Percentiles rank a stretch among this genome's conserved stretches.
phyloP scores from a whole-genome alignment of 1,140 invertebrate genomes.

The Heliconius congener region DNA sequence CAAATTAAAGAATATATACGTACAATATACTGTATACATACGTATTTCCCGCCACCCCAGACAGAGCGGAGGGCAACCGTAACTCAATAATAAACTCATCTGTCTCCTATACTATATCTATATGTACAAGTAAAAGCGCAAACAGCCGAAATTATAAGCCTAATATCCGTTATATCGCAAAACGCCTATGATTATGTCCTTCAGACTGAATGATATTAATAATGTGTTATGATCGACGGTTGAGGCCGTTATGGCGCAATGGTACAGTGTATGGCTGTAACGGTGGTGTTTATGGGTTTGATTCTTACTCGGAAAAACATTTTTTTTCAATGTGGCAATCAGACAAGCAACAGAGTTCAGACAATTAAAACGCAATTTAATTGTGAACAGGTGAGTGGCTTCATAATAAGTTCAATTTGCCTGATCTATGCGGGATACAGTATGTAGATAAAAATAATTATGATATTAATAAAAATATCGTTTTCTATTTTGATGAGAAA shows the following conservation, averaged over 20 bases:
- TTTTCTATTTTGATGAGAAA: too few species aligned
- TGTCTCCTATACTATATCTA: neutral
- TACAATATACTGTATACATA: neutral
- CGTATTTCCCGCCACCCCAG: neutral
- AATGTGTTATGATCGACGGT: neutral
- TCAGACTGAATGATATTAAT: slow-evolving; percentile 11
- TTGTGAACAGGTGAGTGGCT: too few species aligned
- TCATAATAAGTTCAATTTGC: too few species aligned
- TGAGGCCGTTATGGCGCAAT: neutral
- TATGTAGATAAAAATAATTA: too few species aligned
- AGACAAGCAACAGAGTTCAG: too few species aligned
- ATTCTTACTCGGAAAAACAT: too few species aligned
- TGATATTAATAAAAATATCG: too few species aligned
- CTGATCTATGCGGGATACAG: too few species aligned
- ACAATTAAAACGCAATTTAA: too few species aligned
- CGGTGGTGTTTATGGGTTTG: neutral
- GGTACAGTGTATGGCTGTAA: neutral
- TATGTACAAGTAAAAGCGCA: slow-evolving; percentile 27
- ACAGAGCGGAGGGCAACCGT: slow-evolving; percentile 1
- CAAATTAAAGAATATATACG: neutral
- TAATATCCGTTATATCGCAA: slow-evolving; percentile 44
- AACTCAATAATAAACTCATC: slow-evolving; percentile 13
- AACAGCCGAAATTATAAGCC: slow-evolving; percentile 41
- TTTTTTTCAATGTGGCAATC: too few species aligned
- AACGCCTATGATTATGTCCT: slow-evolving; percentile 40